These are phyloP conservation scores for Kradibia gibbosae DNA, from an alignment of 1,140 invertebrate genomes.

Conservation along the genomic window DNA sequence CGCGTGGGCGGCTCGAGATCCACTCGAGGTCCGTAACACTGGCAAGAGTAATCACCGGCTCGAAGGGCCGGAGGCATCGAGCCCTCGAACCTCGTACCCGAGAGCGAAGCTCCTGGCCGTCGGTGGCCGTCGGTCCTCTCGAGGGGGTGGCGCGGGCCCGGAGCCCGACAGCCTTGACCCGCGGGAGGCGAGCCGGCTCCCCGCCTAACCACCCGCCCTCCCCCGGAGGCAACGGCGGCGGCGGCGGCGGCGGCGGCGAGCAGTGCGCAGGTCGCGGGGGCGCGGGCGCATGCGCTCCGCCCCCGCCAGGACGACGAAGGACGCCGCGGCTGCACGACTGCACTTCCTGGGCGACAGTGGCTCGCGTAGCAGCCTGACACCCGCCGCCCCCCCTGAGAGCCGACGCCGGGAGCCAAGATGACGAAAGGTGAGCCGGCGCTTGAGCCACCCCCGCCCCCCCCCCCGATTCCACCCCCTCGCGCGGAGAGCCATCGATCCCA, in stretches of 20 bases:
- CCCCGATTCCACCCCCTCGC: neutral
- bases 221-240: no score
- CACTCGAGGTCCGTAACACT: no score
- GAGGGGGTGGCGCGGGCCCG: no score
- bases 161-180: neutral
- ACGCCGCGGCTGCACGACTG: slow-evolving; percentile 11
- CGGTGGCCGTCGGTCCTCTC: neutral
- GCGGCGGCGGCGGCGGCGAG: neutral
- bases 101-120: neutral
- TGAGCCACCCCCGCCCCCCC: neutral
- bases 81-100: neutral
- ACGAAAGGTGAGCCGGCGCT: slow-evolving; percentile 16
- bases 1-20: no score
- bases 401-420: neutral
- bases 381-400: neutral
- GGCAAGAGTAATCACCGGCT: no score
- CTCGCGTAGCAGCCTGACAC: neutral
- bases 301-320: neutral
- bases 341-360: slow-evolving; percentile 35
- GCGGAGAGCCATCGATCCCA: no score
- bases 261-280: neutral
- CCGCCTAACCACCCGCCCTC: no score
- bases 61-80: neutral
- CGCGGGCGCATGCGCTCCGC: neutral
- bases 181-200: neutral